A percentile compares a stretch with the other conserved stretches of the same genome.
phyloP scores from a whole-genome alignment of 2,888 invertebrate genomes.

The Ichneumoninae sp. region DNA sequence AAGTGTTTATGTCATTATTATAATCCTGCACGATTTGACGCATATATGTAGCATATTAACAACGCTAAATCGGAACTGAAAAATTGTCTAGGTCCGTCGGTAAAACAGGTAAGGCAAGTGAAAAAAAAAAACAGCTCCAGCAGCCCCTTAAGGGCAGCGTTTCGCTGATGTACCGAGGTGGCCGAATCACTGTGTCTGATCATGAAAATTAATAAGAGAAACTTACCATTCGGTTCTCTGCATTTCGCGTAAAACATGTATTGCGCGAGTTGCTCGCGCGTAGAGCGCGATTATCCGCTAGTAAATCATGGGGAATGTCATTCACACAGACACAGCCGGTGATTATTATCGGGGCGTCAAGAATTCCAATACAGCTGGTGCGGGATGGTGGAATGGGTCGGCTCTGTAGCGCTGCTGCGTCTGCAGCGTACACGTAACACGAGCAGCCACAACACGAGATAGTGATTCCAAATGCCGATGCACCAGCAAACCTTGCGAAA shows the following conservation, averaged over 20 bases:
- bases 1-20: too few relatives aligned
- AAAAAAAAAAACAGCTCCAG: too few relatives aligned
- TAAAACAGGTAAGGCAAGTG: too few relatives aligned
- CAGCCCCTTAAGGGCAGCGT: too few relatives aligned
- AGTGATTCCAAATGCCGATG: constrained; percentile 28
- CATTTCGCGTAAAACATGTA: not conserved
- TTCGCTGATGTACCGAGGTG: not conserved
- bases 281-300: constrained; percentile 45
- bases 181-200: not conserved
- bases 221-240: not conserved
- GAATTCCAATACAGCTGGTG: constrained; percentile 43
- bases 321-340: constrained; percentile 14
- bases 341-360: constrained; percentile 51
- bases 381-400: not conserved
- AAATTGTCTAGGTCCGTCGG: too few relatives aligned
- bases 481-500: not conserved
- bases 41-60: too few relatives aligned
- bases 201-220: constrained; percentile 15
- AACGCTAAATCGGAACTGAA: too few relatives aligned
- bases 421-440: not conserved
- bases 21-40: too few relatives aligned
- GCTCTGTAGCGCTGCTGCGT: not conserved
- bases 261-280: not conserved
- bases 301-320: constrained; percentile 52
- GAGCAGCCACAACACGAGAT: constrained; percentile 30